Evolutionary conservation across 2,888 invertebrate genomes (phyloP), one percentile per base, ranked within the genome.

Genomic region (Schrankia costaestrigalis): DNA sequence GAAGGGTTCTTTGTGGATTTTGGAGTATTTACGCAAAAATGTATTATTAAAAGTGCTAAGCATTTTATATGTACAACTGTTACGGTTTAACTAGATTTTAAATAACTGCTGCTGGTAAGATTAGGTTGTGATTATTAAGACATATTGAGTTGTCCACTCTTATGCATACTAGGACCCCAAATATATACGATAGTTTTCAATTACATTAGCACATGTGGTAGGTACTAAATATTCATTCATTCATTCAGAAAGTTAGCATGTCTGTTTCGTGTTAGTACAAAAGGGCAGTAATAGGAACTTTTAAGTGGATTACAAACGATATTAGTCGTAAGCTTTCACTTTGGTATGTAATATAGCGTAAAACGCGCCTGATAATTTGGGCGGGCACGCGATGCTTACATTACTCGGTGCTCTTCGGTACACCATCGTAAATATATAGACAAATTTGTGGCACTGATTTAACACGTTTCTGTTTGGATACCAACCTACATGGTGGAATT

Each of bases 301-400:
- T 75, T 73, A 74, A 78, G 71, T 77, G 78, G 71, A 78, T 79
- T 78, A 79, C 73, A 66, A 69, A 67, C 60, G 55, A 59, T 68
- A 71, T 73, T 74, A 75, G 71, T 61, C 61, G 60, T 57, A 44
- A 54, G 71, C 69, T 75, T 78, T 78, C 71, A 72, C 74, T 71
- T 56, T 45, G 61, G 56, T 53, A 62, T 66, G 70, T 73, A 71
- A 71, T 68, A 72, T 59, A 57, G 59, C 56, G 63, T 65, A 62
- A 63, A 71, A 63, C 58, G 56, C 61, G 58, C 56, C 69, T 63
- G 69, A 71, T 79, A 74, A 78, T 77, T 71, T 41, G 65, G 50
- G 31, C 36, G 43, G 49, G 61, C 85, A 85, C 82, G 85, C 85
- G 69, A 84, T 67, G 44, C 38, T 11, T 23, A 23, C 11, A 23